Conservation (phyloP, 2,888 invertebrate species). For the Rotaria magnacalcarata region DNA sequence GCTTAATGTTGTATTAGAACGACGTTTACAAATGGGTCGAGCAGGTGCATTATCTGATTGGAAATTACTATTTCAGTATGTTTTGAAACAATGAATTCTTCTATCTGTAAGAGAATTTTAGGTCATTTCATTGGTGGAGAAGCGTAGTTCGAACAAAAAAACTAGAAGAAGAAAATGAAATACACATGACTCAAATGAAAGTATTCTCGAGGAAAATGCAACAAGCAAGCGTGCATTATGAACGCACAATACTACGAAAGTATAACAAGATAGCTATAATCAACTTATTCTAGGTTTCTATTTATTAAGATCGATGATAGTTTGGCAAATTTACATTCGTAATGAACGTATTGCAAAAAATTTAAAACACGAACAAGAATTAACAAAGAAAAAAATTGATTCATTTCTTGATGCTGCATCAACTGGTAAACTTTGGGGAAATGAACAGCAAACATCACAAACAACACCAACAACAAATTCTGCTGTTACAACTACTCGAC, state of each 20-base stretch:
- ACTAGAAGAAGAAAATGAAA: slow-evolving; percentile 34
- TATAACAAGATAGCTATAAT: slow-evolving; percentile 48
- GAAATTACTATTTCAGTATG: slow-evolving; percentile 48
- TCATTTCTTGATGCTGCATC: slow-evolving; percentile 54
- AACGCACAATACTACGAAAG: slow-evolving; percentile 49
- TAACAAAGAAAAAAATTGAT: slow-evolving; percentile 54
- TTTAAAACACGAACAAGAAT: slow-evolving; percentile 51
- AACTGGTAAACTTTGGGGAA: slow-evolving; percentile 50
- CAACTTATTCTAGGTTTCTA: neutral
- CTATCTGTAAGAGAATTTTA: neutral
- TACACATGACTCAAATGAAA: slow-evolving; percentile 39
- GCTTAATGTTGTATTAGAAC: slow-evolving; percentile 54
- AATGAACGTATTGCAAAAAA: slow-evolving; percentile 50
- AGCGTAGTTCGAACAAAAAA: slow-evolving; percentile 37
- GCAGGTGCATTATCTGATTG: slow-evolving; percentile 56
- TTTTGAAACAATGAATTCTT: neutral
- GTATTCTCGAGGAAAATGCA: slow-evolving; percentile 50
- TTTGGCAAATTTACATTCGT: slow-evolving; percentile 52
- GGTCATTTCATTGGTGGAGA: slow-evolving; percentile 43
- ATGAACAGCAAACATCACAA: neutral
- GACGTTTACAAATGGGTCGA: slow-evolving; percentile 54
- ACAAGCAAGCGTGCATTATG: slow-evolving; percentile 51
- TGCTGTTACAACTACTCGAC: neutral
- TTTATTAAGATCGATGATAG: slow-evolving; percentile 15
- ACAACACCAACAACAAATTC: no score